phyloP scores from a whole-genome alignment of 2,888 invertebrate genomes.

The Himalopsyche kuldschensis region DNA sequence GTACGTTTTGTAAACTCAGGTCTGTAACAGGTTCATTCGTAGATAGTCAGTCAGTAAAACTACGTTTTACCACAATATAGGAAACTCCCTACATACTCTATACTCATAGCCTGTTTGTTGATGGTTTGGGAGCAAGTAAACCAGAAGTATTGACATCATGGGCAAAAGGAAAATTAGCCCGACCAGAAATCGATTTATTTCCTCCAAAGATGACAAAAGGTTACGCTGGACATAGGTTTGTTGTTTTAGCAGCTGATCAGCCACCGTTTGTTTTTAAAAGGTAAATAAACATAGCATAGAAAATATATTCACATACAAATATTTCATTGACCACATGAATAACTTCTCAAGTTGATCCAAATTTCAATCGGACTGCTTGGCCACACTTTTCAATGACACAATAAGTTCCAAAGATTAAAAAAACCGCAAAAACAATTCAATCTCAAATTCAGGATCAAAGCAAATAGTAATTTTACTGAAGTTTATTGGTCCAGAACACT shows the following conservation, averaged over 20 bases:
- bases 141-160: constrained; percentile 72
- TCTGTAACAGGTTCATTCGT: neutral
- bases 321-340: too few relatives aligned
- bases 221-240: constrained; percentile 75
- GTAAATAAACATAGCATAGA: constrained; percentile 45
- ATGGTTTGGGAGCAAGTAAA: constrained; percentile 71
- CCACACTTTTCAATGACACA: too few relatives aligned
- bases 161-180: constrained; percentile 65
- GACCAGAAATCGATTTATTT: constrained; percentile 65
- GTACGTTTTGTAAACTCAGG: neutral
- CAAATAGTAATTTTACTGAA: too few relatives aligned
- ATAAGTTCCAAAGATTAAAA: too few relatives aligned
- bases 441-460: too few relatives aligned
- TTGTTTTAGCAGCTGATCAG: constrained; percentile 69
- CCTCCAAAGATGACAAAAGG: constrained; percentile 69
- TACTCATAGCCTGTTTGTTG: constrained; percentile 72
- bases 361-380: too few relatives aligned
- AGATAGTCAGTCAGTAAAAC: neutral
- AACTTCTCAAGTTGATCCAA: too few relatives aligned
- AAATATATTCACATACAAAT: neutral
- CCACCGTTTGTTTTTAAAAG: constrained; percentile 74
- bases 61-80: constrained; percentile 45
- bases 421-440: too few relatives aligned
- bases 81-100: constrained; percentile 73
- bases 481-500: too few relatives aligned